Conservation (phyloP, 2,888 invertebrate species). For the Tetranychus piercei region DNA sequence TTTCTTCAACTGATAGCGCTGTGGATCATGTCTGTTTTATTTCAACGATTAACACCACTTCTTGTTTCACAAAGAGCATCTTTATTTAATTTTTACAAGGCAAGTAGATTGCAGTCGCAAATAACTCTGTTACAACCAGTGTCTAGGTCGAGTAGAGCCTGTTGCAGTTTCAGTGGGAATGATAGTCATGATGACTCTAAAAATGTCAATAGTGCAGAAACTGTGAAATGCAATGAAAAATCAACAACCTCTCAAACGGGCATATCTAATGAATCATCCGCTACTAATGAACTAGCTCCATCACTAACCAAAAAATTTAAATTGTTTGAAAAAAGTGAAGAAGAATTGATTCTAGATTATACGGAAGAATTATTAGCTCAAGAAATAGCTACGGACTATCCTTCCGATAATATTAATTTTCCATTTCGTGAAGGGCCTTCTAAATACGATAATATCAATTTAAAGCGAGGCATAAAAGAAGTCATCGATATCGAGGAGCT, state of each 20-base stretch:
- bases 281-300: not conserved
- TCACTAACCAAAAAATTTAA: not conserved
- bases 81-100: not conserved
- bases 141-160: too few relatives aligned
- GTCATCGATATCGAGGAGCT: constrained; percentile 76
- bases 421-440: not conserved
- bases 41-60: not conserved
- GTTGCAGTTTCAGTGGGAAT: too few relatives aligned
- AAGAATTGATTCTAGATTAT: not conserved
- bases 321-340: not conserved
- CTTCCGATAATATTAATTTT: not conserved
- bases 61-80: not conserved
- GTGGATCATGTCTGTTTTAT: not conserved
- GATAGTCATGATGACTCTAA: too few relatives aligned
- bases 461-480: constrained; percentile 45
- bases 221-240: not conserved
- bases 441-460: not conserved
- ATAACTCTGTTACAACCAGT: not conserved
- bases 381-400: not conserved
- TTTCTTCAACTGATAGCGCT: too few relatives aligned
- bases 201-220: too few relatives aligned
- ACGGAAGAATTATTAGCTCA: not conserved
- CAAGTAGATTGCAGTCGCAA: not conserved
- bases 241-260: not conserved
- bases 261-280: not conserved